Conservation (phyloP, 1,140 invertebrate species). For the Pinna nobilis region DNA sequence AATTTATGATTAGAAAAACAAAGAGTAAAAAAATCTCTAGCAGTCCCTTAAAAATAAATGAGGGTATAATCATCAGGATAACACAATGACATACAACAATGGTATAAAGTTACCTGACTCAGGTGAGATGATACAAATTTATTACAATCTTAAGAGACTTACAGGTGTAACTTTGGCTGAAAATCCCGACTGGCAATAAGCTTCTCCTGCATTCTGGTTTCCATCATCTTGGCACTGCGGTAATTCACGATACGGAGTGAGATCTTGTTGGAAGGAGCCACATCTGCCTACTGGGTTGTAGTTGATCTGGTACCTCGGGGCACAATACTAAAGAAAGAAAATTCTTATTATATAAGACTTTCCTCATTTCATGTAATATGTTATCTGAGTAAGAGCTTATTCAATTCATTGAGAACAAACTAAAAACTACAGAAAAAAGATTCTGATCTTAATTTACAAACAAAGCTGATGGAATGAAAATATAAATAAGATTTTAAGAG, state of each 20-base stretch:
- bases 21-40: background rate
- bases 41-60: too few species aligned
- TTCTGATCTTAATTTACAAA: too few species aligned
- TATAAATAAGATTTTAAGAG: too few species aligned
- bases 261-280: slow-evolving; percentile 85
- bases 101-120: background rate
- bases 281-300: slow-evolving; percentile 92
- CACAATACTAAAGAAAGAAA: slow-evolving; percentile 84
- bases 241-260: slow-evolving; percentile 69
- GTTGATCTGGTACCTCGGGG: slow-evolving; percentile 88
- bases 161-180: slow-evolving; percentile 6
- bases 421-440: too few species aligned
- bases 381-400: background rate
- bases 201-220: slow-evolving; percentile 15
- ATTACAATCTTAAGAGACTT: too few species aligned
- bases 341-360: background rate
- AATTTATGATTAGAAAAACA: background rate
- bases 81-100: background rate
- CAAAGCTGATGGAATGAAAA: too few species aligned
- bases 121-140: too few species aligned
- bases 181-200: slow-evolving; percentile 35
- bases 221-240: slow-evolving; percentile 27
- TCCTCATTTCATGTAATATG: background rate
- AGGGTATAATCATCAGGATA: too few species aligned
- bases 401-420: too few species aligned